Base-by-base conservation (phyloP, 2,888 invertebrate genomes). In the Beris chalybata region DNA sequence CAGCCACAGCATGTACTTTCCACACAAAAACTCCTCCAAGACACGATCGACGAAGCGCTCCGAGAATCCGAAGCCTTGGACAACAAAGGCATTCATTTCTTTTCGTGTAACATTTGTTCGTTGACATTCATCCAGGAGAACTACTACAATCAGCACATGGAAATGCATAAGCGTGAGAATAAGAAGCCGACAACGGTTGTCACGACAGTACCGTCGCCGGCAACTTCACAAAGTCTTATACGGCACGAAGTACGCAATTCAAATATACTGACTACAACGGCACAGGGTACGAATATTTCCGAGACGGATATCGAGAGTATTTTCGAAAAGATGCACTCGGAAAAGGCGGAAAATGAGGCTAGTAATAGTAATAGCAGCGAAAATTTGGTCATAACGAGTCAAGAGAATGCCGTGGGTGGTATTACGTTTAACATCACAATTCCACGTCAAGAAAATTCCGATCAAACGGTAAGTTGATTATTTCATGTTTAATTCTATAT, bases 291-390 rank as follows among this genome's bases (percentile, higher is more conserved):
- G 56, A 71, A 74, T 43, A 74, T 75, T 64, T 73, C 73, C 1
- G 80, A 81, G 63, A 77, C 78, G 11, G 81, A 81, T 67, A 79
- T 81, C 70, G 81, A 81, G 69, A 81, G 81, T 71, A 78, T 82
- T 69, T 82, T 81, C 57, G 82, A 81, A 69, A 82, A 82, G 71
- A 75, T 81, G 73, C 81, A 81, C 72, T 81, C 81, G 56, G 81
- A 81, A 64, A 81, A 81, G 70, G 73, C 74, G 5, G 81, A 81
- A 65, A 73, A 73, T 56, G 76, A 74, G 38, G 73, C 64, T 45
- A 54, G 30, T 29, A 67, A 61, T 53, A 66, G 63, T 31, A 71
- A 66, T 53, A 71, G 69, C 47, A 72, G 74, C 57, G 79, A 80
- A 61, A 79, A 75, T 71, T 73, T 81, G 69, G 79, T 81, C 9